phyloP scores from a whole-genome alignment of 2,888 invertebrate species.

The Lithosia quadra region DNA sequence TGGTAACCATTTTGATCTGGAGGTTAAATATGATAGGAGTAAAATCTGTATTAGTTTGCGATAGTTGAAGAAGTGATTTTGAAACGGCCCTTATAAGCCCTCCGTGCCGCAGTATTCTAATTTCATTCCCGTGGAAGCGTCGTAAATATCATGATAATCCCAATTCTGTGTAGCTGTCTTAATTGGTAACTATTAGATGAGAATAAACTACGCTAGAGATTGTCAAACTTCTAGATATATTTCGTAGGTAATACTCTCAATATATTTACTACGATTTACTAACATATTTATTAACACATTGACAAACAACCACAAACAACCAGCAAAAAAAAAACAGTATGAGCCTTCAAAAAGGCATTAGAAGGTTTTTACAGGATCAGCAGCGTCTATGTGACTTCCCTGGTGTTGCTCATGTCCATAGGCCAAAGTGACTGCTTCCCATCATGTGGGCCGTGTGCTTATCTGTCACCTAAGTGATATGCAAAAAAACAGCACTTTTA shows the following conservation, averaged over 20 bases:
- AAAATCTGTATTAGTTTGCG: slow-evolving; percentile 23
- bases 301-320: too few species aligned
- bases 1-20: slow-evolving; percentile 32
- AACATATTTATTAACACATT: too few species aligned
- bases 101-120: not conserved
- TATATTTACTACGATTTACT: not conserved
- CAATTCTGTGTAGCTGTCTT: not conserved
- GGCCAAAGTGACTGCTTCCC: too few species aligned
- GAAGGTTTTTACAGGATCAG: too few species aligned
- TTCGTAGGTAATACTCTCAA: not conserved
- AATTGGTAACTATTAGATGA: not conserved
- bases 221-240: not conserved
- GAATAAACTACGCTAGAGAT: not conserved
- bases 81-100: slow-evolving; percentile 11
- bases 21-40: slow-evolving; percentile 30
- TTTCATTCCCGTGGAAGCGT: not conserved
- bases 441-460: too few species aligned
- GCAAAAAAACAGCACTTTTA: too few species aligned
- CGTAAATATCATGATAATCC: slow-evolving; percentile 10
- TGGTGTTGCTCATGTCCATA: too few species aligned
- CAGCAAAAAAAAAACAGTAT: too few species aligned
- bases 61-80: not conserved
- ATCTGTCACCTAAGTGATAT: too few species aligned
- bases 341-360: too few species aligned
- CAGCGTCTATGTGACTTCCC: too few species aligned